Percentiles rank a stretch among this genome's conserved stretches.
Conservation (phyloP, 2,888 invertebrate species). For the Machimus atricapillus region DNA sequence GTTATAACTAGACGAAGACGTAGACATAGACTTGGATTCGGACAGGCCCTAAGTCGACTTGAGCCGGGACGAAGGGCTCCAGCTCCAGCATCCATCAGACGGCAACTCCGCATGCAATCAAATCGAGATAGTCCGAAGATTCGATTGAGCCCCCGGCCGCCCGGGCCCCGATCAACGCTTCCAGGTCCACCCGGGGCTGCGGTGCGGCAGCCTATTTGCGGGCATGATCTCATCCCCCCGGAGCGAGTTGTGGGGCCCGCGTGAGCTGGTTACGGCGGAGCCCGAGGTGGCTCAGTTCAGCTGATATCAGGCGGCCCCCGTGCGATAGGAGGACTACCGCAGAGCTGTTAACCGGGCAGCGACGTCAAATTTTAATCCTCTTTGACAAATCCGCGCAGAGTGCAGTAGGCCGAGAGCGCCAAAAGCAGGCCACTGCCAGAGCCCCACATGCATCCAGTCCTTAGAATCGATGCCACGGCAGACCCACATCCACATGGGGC, state of each 20-base stretch:
- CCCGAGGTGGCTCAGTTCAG: not conserved
- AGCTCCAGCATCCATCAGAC: not conserved
- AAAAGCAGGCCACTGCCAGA: not conserved
- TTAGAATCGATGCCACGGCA: not conserved
- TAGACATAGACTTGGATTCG: too few relatives aligned
- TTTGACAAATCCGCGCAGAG: not conserved
- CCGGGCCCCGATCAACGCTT: not conserved
- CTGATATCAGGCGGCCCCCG: not conserved
- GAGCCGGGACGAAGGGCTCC: not conserved
- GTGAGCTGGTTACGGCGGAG: not conserved
- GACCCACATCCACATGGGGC: not conserved
- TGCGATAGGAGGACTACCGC: not conserved
- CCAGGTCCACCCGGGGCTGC: not conserved
- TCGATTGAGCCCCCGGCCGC: not conserved
- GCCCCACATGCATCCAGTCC: not conserved
- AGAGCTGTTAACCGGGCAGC: not conserved
- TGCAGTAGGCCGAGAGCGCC: not conserved
- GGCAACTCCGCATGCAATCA: not conserved
- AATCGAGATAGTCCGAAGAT: not conserved
- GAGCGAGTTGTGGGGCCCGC: not conserved
- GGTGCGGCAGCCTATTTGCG: not conserved
- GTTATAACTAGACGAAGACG: too few relatives aligned
- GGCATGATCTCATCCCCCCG: conserved; percentile 14
- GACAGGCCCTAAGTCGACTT: too few relatives aligned
- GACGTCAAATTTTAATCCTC: conserved; percentile 7